phyloP scores from a whole-genome alignment of 1,140 invertebrate species.

The Pollicipes pollicipes region DNA sequence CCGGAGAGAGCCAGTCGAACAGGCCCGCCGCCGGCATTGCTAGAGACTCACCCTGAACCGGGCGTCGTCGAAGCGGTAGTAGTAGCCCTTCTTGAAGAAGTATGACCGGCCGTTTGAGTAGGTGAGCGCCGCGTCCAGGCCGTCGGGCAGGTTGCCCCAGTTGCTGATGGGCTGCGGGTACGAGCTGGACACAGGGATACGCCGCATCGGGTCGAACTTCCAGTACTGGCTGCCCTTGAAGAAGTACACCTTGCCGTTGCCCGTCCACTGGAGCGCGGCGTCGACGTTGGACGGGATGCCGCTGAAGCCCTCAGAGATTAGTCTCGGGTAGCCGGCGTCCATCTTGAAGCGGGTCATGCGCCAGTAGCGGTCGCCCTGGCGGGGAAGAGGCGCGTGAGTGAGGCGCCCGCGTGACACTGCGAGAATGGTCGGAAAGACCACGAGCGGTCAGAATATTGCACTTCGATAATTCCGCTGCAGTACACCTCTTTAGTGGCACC shows the following conservation, averaged over 20 bases:
- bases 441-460: too few species aligned
- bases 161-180: conserved; percentile 78
- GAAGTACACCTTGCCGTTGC: conserved; percentile 21
- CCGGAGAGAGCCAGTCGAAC: background rate
- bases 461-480: too few species aligned
- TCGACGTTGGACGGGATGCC: conserved; percentile 16
- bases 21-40: background rate
- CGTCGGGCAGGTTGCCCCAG: conserved; percentile 75
- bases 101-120: conserved; percentile 90
- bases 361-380: background rate
- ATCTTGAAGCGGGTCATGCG: background rate
- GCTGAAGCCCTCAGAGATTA: conserved; percentile 6
- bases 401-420: background rate
- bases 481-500: too few species aligned
- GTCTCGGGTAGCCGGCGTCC: conserved; percentile 9
- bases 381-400: too few species aligned
- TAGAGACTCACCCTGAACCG: conserved; percentile 49
- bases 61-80: conserved; percentile 84
- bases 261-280: conserved; percentile 31
- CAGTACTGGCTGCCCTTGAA: conserved; percentile 28
- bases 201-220: conserved; percentile 58
- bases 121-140: conserved; percentile 71
- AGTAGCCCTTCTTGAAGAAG: conserved; percentile 78
- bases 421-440: background rate
- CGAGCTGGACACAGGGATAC: conserved; percentile 63